Evolutionary conservation across 2,113 vertebrate species (phyloP).

Genomic region (Suricata suricatta): DNA sequence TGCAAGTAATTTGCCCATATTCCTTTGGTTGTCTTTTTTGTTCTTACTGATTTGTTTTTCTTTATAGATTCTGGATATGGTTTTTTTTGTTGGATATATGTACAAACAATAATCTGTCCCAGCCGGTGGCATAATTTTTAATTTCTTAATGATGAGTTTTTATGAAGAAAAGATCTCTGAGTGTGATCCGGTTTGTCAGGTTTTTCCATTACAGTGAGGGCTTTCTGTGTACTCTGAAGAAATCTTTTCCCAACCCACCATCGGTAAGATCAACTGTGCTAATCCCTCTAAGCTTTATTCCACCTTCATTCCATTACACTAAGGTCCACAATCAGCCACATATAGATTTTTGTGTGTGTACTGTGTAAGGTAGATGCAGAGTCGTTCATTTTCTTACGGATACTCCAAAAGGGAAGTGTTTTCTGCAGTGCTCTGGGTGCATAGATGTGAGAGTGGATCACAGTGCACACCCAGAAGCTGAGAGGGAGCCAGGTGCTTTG

Average conservation of each 20-base stretch:
- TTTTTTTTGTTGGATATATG: not conserved
- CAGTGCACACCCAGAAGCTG: not conserved
- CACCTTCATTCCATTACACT: not conserved
- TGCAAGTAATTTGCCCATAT: not conserved
- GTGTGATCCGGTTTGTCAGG: not conserved
- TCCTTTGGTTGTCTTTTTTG: not conserved
- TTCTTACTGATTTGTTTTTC: not conserved
- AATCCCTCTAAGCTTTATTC: not conserved
- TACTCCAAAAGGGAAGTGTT: not conserved
- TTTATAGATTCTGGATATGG: not conserved
- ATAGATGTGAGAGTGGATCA: not conserved
- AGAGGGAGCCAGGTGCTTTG: not conserved
- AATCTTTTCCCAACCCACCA: not conserved
- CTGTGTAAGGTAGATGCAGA: not conserved
- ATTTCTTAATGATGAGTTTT: not conserved
- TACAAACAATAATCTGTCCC: not conserved
- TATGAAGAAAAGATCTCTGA: not conserved
- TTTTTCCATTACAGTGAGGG: not conserved
- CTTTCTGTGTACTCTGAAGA: not conserved
- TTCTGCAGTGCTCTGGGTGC: not conserved
- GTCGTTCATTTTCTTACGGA: not conserved
- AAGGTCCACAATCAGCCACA: accelerated
- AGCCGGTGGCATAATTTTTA: not conserved
- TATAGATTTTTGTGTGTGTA: not conserved
- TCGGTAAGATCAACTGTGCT: not conserved